Base-by-base conservation (phyloP, 2,113 vertebrate species). In the Takifugu bimaculatus region DNA sequence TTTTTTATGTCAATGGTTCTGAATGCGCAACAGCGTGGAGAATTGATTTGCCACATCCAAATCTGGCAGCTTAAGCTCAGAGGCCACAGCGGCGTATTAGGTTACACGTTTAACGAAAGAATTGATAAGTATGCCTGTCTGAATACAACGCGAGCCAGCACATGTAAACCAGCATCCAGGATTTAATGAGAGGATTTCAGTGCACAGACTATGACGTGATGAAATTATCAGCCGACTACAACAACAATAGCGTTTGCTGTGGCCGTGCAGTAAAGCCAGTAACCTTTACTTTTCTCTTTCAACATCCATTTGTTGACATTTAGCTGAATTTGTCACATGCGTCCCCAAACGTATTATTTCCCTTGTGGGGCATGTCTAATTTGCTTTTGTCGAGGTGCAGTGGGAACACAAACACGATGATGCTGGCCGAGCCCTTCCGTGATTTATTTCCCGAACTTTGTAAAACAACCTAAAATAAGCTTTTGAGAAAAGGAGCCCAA, bases 1-100 rank as follows among this genome's bases (percentile, higher is more conserved):
- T 60, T 47, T 63, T 49, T 74, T 47, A 60, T 20, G 26, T 79
- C 55, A 57, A 50, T 45, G 32, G 54, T 74, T 48, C 64, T 54
- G 57, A 70, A 75, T 72, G 61, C 45, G 47, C 51, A 62, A 65
- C 25, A 74, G 79, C 74, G 72, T 32, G 43, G 66, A 79, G 60
- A 88, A 87, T 83, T 49, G 28, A 84, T 87, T 79, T 58, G 63
- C 57, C 49, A 26, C 54, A 63, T 66, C 49, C 57, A 50, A 57
- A 65, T 29, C 54, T 60, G 53, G 50, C 27, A 65, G 45, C 58
- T 72, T 65, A 66, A 64, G 59, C 56, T 32, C 53, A 71, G 51
- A 55, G 65, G 47, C 66, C 57, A 60, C 43, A 63, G 61, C 50
- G 32, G 59, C 67, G 63, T 66, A 76, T 81, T 43, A 25, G 11